A percentile compares a stretch with the other conserved stretches of the same genome.
Conservation (phyloP, 2,113 vertebrate genomes). For the Eonycteris spelaea region DNA sequence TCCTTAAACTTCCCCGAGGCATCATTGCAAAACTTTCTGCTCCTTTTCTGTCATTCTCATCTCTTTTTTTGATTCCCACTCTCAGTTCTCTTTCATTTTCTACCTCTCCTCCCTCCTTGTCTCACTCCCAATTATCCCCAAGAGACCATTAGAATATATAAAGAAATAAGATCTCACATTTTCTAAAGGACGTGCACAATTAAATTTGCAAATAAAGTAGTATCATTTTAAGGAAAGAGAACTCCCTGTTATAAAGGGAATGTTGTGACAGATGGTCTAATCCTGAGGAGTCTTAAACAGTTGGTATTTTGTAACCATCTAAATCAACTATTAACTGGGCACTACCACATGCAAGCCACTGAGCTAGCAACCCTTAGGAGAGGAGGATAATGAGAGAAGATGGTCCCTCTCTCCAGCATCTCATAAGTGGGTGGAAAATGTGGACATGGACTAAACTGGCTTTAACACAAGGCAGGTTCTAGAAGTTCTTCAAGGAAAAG, state of each 20-base stretch:
- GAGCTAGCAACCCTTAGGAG: background rate
- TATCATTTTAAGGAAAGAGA: background rate
- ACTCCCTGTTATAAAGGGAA: background rate
- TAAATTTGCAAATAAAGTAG: background rate
- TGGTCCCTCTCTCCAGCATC: background rate
- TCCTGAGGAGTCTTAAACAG: background rate
- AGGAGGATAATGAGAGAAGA: background rate
- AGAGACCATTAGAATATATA: background rate
- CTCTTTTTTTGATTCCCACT: background rate
- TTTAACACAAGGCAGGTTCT: background rate
- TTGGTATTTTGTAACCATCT: background rate
- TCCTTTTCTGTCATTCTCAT: constrained; percentile 3
- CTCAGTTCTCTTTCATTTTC: background rate
- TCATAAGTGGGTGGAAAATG: background rate
- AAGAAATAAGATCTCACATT: background rate
- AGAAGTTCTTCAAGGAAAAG: background rate
- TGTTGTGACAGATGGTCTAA: background rate
- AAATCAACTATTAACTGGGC: background rate
- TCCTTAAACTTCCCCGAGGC: background rate
- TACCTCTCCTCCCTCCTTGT: background rate
- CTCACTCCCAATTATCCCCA: background rate
- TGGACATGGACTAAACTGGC: background rate
- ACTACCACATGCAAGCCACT: background rate
- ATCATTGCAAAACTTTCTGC: background rate
- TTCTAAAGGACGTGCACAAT: background rate